Evolutionary conservation across 2,888 invertebrate species (phyloP).

Genomic region (Cremastinae sp.): DNA sequence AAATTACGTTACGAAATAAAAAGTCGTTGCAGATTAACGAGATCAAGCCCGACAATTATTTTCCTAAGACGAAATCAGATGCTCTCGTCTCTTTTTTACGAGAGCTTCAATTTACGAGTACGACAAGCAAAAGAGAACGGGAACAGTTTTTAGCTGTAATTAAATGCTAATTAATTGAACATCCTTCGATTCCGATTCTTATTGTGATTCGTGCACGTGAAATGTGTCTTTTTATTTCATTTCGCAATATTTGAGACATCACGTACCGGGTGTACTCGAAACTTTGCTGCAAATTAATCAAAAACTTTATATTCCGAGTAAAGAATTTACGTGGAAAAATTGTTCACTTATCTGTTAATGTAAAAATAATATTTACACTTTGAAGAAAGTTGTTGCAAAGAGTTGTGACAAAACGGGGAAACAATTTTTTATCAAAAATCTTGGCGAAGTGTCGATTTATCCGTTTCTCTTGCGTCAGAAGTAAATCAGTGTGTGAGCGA

Average conservation of each 20-base stretch:
- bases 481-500: constrained; percentile 24
- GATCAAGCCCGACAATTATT: background rate
- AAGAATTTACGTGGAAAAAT: too few species aligned
- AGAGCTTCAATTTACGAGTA: background rate
- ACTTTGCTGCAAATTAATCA: too few species aligned
- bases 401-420: constrained; percentile 4
- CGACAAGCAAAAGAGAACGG: background rate
- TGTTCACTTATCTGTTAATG: too few species aligned
- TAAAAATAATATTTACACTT: too few species aligned
- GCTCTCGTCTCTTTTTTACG: background rate
- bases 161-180: constrained; percentile 36
- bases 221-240: background rate
- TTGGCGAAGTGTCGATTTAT: constrained; percentile 44
- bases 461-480: constrained; percentile 34
- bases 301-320: too few species aligned
- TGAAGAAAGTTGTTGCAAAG: too few species aligned
- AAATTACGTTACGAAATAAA: too few species aligned
- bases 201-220: background rate
- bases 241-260: constrained; percentile 14
- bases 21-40: background rate
- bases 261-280: too few species aligned
- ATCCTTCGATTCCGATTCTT: constrained; percentile 10
- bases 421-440: constrained; percentile 23
- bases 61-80: too few species aligned
- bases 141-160: constrained; percentile 14